Base-by-base conservation (phyloP, 1,140 invertebrate species). In the Pectinophora gossypiella region DNA sequence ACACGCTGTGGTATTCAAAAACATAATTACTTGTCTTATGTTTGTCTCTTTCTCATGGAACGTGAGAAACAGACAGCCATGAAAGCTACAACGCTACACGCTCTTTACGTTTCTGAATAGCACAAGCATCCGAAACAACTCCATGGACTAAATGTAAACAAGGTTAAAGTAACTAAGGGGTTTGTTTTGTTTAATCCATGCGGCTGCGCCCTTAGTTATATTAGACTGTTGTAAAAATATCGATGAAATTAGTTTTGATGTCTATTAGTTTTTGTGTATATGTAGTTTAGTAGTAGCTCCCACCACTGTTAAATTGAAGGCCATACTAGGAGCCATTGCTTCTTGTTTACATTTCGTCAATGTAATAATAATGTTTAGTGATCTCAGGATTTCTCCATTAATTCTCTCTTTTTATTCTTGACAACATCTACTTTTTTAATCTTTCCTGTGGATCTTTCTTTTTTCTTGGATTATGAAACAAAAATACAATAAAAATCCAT, bases 311-410 rank as follows among this genome's bases (percentile, higher is more conserved):
- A 42, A 47, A 50, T 56, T 54, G 19, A 55, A 56, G 61, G 64
- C 64, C 67, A 64, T 67, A 71, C 47, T 61, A 35, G 32, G 54
- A 56, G 56, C 48, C 57, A 62, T 61, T 54, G 50, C 19, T 53
- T 57, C 76, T 80, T 78, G 75, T 80, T 82, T 79, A 75, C 76
- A 80, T 85, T 78, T 74, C 42, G 75, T 80, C 68, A n/a, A n/a
- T 65, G 45, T 65, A 47, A 52, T 44, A 53, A 68, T 55, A 44
- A 64, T 70, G 64, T 76, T 75, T 72, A 73, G 72, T 76, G 76
- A 82, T 85, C 78, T 80, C 81, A 75, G 68, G 55, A 73, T 60
- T 64, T 70, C 57, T 68, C 61, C 64, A 70, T 72, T 70, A 64
- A 61, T 72, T 74, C 62, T 59, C 58, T 68, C 16, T 18, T 40